Evolutionary conservation across 2,797 vertebrate genomes (phyloP), one percentile per base, ranked within the genome.

Genomic region (Mus minutoides): DNA sequence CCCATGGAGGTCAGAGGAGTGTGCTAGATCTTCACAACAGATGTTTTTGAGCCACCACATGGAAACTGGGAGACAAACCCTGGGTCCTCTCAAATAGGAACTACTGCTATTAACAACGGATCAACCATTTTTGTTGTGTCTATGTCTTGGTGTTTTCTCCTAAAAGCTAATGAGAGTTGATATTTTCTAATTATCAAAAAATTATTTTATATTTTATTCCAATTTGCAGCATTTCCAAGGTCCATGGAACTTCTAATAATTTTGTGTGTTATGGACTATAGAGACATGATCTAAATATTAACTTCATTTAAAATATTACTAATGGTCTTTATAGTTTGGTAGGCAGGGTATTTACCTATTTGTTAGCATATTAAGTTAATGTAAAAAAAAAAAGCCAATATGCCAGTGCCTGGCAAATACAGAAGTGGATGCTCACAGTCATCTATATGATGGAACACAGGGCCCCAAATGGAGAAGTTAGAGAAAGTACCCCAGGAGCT

Each of bases 171-270:
- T 90, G 49, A 31, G 12, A 56, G 62, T 76, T 78, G 90, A 49
- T 93, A 73, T 82, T 94, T 95, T 26, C 26, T 75, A 85, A 11
- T 78, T 22, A 54, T 77, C 43, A 80, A 16, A 54, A 87, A 91
- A n/a, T 56, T 89, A 21, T 79, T 92, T 92, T 92, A 56, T 16
- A 80, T 13, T 94, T 96, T 10, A 80, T 90, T 94, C 40, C 94
- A 67, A 54, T n/a, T 73, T 93, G 2, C 4, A 67, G 19, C 40
- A 75, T 90, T 94, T 95, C n/a, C 29, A 34, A 88, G 8, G 19
- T 82, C 19, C 71, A 54, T 17, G 19, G 80, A 40, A 11, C 10
- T 76, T 94, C 91, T 88, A 76, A 37, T 79, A 60, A 58, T 75
- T 78, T 54, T 83, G 52, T 37, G 43, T 60, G 34, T 78, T 46